A percentile compares a stretch with the other conserved stretches of the same genome.
Evolutionary conservation across 2,113 vertebrate species (phyloP).

Genomic region (Hassar affinis): DNA sequence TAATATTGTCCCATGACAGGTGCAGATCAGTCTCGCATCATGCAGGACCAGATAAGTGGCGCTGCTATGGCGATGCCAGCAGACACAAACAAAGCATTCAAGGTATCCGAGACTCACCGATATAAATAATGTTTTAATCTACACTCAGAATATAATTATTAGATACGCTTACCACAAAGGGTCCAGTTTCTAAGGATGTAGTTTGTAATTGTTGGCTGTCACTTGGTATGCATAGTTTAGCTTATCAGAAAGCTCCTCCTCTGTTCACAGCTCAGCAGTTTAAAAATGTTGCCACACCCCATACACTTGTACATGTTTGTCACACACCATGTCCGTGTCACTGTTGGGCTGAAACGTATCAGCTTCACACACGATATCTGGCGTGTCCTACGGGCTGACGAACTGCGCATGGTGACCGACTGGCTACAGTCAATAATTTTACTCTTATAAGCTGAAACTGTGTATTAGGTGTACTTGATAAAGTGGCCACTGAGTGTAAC

Average conservation of each 20-base stretch:
- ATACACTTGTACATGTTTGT: neutral
- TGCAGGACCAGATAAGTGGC: constrained; percentile 99
- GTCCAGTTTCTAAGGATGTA: neutral
- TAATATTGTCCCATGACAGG: constrained; percentile 65
- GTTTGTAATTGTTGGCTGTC: neutral
- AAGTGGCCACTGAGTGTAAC: neutral
- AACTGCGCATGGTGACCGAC: neutral
- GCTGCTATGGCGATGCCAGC: constrained; percentile 98
- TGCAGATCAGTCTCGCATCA: constrained; percentile 95
- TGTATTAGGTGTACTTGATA: neutral
- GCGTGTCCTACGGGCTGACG: neutral
- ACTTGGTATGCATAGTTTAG: neutral
- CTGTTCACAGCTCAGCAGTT: neutral
- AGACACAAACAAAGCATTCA: constrained; percentile 98
- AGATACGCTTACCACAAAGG: neutral
- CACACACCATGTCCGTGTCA: neutral
- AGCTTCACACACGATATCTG: neutral
- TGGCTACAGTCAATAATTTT: neutral
- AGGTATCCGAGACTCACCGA: constrained; percentile 71
- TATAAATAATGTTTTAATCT: neutral
- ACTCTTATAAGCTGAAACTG: neutral
- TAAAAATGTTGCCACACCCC: neutral
- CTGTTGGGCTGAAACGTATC: neutral
- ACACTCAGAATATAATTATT: neutral
- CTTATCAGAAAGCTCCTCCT: neutral